These are phyloP conservation scores for Sinopyrophorus schimmeli DNA, from an alignment of 2,888 invertebrate genomes.

Conservation along the genomic window DNA sequence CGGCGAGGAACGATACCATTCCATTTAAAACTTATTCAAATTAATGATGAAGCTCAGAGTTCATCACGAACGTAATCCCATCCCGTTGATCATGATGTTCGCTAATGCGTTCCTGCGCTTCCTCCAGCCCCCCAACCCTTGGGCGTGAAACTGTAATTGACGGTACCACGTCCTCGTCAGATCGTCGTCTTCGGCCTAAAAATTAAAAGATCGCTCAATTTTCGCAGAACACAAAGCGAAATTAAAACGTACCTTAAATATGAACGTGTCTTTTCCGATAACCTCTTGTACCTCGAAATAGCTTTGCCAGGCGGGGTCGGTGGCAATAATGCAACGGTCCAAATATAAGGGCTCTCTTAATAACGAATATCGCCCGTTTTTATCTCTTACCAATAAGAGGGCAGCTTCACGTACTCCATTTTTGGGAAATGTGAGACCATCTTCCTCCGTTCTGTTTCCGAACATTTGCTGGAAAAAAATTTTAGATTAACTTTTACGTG, in stretches of 20 bases:
- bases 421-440: conserved; percentile 33
- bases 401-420: conserved; percentile 85
- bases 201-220: not conserved
- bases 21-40: conserved; percentile 6
- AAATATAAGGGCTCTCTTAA: conserved; percentile 88
- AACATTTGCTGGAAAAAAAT: conserved; percentile 12
- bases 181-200: conserved; percentile 86
- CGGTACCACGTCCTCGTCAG: conserved; percentile 89
- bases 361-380: conserved; percentile 83
- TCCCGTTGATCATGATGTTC: conserved; percentile 96
- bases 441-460: conserved; percentile 29
- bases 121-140: conserved; percentile 91
- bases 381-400: conserved; percentile 84
- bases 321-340: conserved; percentile 88
- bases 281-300: conserved; percentile 95
- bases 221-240: not conserved
- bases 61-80: conserved; percentile 57
- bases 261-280: conserved; percentile 88
- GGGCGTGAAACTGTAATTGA: conserved; percentile 86
- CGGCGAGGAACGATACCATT: conserved; percentile 6
- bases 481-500: too few relatives aligned
- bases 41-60: conserved; percentile 22
- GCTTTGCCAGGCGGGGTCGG: conserved; percentile 89
- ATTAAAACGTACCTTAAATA: conserved; percentile 77
- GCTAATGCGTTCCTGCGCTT: conserved; percentile 89